These are phyloP conservation scores for Melipona beecheii DNA, from an alignment of 2,888 invertebrate genomes.

Conservation along the genomic window DNA sequence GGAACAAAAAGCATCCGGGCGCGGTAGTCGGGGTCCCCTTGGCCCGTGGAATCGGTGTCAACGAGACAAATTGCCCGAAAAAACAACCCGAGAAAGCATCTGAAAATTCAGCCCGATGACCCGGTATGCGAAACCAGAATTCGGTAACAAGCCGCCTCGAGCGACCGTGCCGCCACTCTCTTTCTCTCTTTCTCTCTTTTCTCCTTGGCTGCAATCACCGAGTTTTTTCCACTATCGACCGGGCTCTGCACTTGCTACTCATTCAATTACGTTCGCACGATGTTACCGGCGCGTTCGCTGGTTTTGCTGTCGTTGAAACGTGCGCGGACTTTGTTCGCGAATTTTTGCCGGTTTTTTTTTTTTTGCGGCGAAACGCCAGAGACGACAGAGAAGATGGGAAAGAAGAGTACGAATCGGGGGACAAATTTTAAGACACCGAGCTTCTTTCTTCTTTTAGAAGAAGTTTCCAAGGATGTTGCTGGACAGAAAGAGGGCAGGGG, in stretches of 20 bases:
- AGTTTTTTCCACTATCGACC: conserved; percentile 25
- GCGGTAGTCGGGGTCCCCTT: conserved; percentile 22
- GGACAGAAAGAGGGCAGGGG: too few relatives aligned
- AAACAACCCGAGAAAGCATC: conserved; percentile 51
- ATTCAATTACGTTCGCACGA: conserved; percentile 27
- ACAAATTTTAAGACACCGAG: too few relatives aligned
- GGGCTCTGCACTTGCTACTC: conserved; percentile 40
- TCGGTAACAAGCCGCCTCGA: conserved; percentile 54
- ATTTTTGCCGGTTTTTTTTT: too few relatives aligned
- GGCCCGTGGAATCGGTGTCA: conserved; percentile 60
- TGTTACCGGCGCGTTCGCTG: not conserved
- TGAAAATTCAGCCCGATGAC: conserved; percentile 72
- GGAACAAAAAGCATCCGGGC: conserved; percentile 34
- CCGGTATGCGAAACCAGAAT: conserved; percentile 78
- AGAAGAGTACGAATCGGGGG: too few relatives aligned
- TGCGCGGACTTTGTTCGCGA: not conserved
- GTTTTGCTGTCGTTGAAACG: not conserved
- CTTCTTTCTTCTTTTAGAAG: too few relatives aligned
- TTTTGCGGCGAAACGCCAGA: not conserved
- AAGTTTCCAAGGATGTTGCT: too few relatives aligned
- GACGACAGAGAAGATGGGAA: too few relatives aligned
- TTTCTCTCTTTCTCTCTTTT: not conserved
- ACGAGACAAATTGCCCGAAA: conserved; percentile 64
- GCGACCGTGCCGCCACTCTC: not conserved
- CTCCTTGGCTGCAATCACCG: conserved; percentile 1